A percentile compares a stretch with the other conserved stretches of the same genome.
Conservation (phyloP, 2,113 vertebrate species). For the Hippocampus barbouri region DNA sequence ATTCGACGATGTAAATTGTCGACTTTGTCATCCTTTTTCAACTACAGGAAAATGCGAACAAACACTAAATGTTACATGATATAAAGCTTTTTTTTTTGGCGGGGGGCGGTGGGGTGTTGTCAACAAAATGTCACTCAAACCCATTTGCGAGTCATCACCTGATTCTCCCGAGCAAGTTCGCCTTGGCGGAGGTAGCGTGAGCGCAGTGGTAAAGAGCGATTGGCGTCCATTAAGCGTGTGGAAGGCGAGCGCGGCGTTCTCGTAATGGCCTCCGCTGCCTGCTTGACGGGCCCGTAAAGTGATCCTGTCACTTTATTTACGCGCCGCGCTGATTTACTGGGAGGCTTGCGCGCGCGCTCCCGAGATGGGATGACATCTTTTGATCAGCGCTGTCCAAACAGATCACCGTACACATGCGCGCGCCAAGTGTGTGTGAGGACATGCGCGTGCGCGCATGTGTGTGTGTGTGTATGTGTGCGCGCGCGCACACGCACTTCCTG, state of each 20-base stretch:
- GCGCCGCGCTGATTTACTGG: slow-evolving; percentile 79
- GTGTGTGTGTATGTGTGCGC: too few species aligned
- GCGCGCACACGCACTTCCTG: slow-evolving; percentile 14
- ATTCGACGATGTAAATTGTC: too few species aligned
- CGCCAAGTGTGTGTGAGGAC: slow-evolving; percentile 71
- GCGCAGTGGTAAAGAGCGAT: background rate
- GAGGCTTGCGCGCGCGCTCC: slow-evolving; percentile 25
- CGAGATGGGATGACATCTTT: slow-evolving; percentile 97
- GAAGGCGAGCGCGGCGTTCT: slow-evolving; percentile 90
- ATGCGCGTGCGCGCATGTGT: too few species aligned
- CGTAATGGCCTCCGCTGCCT: slow-evolving; percentile 94
- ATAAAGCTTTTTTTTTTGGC: background rate
- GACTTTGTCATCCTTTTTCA: too few species aligned
- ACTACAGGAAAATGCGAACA: too few species aligned
- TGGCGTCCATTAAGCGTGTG: slow-evolving; percentile 81
- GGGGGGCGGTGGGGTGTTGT: background rate
- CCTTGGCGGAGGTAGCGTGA: background rate
- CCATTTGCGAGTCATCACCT: background rate
- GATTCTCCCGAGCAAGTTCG: background rate
- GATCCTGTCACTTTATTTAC: slow-evolving; percentile 99
- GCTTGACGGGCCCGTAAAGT: slow-evolving; percentile 99
- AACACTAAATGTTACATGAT: background rate
- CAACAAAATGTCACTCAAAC: background rate
- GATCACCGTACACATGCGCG: slow-evolving; percentile 91
- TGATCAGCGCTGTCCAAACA: slow-evolving; percentile 99